Evolutionary conservation across 2,888 invertebrate species (phyloP), one percentile per base, ranked within the genome.

Genomic region (Meandrusa payeni): DNA sequence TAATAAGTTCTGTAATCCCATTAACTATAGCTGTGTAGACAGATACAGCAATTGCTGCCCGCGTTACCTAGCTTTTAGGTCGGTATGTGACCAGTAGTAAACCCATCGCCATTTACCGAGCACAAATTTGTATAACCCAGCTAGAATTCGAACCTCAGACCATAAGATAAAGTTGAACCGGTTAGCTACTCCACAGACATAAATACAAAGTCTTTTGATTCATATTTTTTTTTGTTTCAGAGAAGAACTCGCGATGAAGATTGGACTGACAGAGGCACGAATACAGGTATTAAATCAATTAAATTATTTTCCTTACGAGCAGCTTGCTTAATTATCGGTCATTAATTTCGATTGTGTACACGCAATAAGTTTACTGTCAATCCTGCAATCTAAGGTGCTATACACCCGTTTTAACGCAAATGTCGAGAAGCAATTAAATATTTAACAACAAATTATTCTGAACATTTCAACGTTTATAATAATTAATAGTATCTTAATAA

Each of bases 171-270:
- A n/a, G n/a, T n/a, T n/a, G n/a, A n/a, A n/a, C n/a, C n/a, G n/a
- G n/a, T n/a, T n/a, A n/a, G n/a, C n/a, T n/a, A n/a, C n/a, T n/a
- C n/a, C n/a, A n/a, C n/a, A n/a, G n/a, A n/a, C n/a, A n/a, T n/a
- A n/a, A n/a, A n/a, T n/a, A n/a, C n/a, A n/a, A n/a, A n/a, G n/a
- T n/a, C n/a, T n/a, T n/a, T n/a, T n/a, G n/a, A n/a, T n/a, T n/a
- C n/a, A n/a, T n/a, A n/a, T n/a, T n/a, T 52, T 49, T 55, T 62
- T 73, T 78, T 81, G 76, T 92, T 94, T 45, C 94, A 95, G 97
- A 86, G 96, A 97, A 83, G 97, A 97, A 80, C 89, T 97, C 48
- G 97, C 97, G 22, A 95, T 97, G 94, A 96, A 97, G 89, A 96
- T 97, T 65, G 97, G 96, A 62, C 88, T 97, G 58, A 97, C 97